Conservation (phyloP, 2,797 vertebrate genomes). For the Todus mexicanus region DNA sequence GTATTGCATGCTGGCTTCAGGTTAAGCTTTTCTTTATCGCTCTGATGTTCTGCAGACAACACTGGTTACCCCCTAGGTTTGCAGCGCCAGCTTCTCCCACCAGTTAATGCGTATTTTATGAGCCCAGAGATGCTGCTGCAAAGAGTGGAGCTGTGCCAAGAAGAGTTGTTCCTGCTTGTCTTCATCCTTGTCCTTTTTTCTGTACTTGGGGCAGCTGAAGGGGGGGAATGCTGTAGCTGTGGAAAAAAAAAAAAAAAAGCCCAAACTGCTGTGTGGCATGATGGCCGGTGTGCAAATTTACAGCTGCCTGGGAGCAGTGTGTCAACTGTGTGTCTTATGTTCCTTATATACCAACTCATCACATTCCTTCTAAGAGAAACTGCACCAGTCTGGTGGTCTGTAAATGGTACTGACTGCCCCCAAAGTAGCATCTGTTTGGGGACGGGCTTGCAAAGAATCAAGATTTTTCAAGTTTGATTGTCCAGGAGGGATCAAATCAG, state of each 20-base stretch:
- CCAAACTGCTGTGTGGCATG: not conserved
- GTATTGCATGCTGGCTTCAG: not conserved
- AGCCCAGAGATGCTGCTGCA: not conserved
- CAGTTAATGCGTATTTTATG: conserved; percentile 44
- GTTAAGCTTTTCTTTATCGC: not conserved
- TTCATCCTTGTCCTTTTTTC: not conserved
- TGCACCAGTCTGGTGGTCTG: not conserved
- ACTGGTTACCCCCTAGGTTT: not conserved
- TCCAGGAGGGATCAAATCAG: not conserved
- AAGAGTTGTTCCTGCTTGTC: conserved; percentile 25
- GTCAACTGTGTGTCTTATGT: not conserved
- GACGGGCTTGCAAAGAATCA: not conserved
- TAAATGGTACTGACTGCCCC: not conserved
- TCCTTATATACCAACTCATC: not conserved
- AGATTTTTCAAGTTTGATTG: not conserved
- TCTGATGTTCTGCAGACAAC: not conserved
- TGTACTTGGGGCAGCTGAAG: not conserved
- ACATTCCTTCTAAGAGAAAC: not conserved
- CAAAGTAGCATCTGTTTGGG: not conserved
- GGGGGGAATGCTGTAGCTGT: not conserved
- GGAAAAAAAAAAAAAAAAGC: not conserved
- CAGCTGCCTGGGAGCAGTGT: not conserved
- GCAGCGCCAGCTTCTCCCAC: not conserved
- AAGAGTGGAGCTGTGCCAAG: conserved; percentile 13
- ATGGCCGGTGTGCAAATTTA: not conserved